Base-by-base conservation (phyloP, 2,888 invertebrate genomes). In the Helleia helle region DNA sequence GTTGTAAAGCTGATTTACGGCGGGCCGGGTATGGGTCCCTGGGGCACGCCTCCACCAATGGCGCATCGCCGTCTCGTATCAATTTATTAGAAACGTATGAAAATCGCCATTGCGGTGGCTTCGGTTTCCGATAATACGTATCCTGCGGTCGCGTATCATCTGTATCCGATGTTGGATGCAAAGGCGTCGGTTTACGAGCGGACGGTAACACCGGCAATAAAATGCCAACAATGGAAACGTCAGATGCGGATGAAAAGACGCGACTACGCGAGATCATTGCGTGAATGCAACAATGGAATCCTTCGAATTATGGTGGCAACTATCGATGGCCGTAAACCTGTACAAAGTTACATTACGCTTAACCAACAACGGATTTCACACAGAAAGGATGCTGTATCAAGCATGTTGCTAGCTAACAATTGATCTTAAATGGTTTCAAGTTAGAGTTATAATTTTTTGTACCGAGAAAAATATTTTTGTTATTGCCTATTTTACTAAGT, bases 1-100 rank as follows among this genome's bases (percentile, higher is more conserved):
- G 83, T 73, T 83, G 83, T 84, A 84, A 84, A 84, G 75, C 80
- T 84, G 83, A 84, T 84, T 84, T 84, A 84, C 83, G 75, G 66
- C 77, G 62, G 69, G 59, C 68, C 62, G 72, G 67, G 79, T 68
- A 74, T 74, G 70, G 75, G 71, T 66, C 71, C 69, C 58, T 61
- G 70, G 63, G 74, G 69, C 67, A 67, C 68, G 75, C 70, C 67
- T 71, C 74, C 64, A 63, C 83, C 83, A 83, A 83, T 84, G 56
- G 71, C 64, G 61, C 49, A 51, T 52, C 63, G 50, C 55, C 58
- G 56, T 51, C 66, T 72, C 65, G 64, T 83, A 84, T 84, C 83
- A 84, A 81, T 81, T 83, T 81, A 83, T 81, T 81, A 79, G 81
- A 77, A 74, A 76, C 70, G 76, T 77, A 84, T 80, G 80, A 73